Percentiles rank a stretch among this genome's conserved stretches.
Evolutionary conservation across 2,797 vertebrate genomes (phyloP).

Genomic region (Naso thynnoides): DNA sequence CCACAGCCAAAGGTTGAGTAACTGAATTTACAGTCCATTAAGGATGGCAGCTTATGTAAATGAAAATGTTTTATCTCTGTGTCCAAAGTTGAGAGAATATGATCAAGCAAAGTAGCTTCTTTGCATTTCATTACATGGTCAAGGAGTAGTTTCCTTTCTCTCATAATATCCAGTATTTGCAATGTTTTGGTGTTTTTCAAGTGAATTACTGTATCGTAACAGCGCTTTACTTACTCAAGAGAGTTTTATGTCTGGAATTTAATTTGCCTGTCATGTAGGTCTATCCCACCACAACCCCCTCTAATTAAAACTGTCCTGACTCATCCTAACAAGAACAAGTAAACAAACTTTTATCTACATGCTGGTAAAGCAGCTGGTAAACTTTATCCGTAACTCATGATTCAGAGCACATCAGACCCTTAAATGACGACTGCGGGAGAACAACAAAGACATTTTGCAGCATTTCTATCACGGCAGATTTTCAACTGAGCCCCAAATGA

Average conservation of each 20-base stretch:
- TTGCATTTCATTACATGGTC: slow-evolving; percentile 20
- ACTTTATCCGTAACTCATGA: background rate
- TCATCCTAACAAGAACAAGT: background rate
- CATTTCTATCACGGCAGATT: slow-evolving; percentile 7
- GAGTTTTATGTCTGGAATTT: background rate
- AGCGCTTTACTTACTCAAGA: background rate
- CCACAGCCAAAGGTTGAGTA: slow-evolving; percentile 45
- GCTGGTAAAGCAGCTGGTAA: slow-evolving; percentile 5
- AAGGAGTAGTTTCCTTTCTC: background rate
- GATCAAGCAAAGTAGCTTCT: slow-evolving; percentile 37
- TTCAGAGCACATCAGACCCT: slow-evolving; percentile 5
- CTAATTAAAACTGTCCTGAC: slow-evolving; percentile 6
- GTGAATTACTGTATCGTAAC: background rate
- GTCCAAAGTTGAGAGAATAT: slow-evolving; percentile 40
- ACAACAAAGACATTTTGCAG: background rate
- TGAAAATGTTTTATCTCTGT: slow-evolving; percentile 30
- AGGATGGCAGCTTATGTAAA: slow-evolving; percentile 54
- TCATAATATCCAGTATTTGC: background rate
- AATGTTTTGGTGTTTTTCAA: background rate
- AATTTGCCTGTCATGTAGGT: background rate
- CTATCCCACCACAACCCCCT: background rate
- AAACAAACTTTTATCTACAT: slow-evolving; percentile 4
- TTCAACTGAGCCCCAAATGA: background rate
- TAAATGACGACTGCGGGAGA: background rate
- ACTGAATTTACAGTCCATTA: slow-evolving; percentile 63